phyloP scores from a whole-genome alignment of 1,140 invertebrate species.

The Ridgeia piscesae region DNA sequence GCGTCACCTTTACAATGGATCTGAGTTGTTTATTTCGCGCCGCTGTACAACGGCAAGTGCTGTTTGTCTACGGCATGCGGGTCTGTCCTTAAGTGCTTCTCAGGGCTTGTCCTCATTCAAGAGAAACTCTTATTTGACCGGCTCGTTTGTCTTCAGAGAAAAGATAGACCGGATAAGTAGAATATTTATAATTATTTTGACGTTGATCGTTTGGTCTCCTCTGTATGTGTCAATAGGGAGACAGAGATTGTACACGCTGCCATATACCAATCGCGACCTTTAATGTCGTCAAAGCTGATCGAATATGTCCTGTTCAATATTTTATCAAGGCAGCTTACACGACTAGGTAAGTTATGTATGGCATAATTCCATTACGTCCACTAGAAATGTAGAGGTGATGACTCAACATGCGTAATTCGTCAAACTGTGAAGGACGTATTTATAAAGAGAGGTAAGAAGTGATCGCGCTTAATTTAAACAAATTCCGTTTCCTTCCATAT shows the following conservation, averaged over 20 bases:
- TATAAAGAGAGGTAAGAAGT: no score
- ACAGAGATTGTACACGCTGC: background rate
- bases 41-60: background rate
- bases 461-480: no score
- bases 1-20: background rate
- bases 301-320: no score
- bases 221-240: background rate
- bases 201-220: background rate
- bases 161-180: background rate
- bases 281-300: no score
- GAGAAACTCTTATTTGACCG: background rate
- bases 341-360: no score
- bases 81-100: background rate
- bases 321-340: no score
- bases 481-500: no score
- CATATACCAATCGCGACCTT: no score
- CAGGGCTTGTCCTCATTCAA: background rate
- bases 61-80: background rate
- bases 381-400: no score
- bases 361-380: no score
- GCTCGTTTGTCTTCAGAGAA: background rate
- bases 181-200: background rate
- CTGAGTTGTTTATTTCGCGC: background rate
- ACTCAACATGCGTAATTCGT: no score
- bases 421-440: no score